Evolutionary conservation across 2,797 vertebrate species (phyloP).

Genomic region (Spinus pinus): DNA sequence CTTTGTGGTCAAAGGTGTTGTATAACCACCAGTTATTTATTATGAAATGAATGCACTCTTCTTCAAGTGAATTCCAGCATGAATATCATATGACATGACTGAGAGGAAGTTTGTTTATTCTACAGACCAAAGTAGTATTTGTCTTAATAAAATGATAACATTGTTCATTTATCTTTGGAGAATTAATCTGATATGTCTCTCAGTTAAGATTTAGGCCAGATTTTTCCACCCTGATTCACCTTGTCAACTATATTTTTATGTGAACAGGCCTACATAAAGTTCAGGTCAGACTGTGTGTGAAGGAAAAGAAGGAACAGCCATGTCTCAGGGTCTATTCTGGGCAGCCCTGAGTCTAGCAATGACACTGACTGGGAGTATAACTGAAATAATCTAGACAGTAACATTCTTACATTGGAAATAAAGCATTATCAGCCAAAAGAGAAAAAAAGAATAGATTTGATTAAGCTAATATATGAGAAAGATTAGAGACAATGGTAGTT

Average conservation of each 20-base stretch:
- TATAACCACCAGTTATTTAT: conserved; percentile 41
- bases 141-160: conserved; percentile 46
- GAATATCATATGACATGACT: conserved; percentile 45
- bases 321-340: not conserved
- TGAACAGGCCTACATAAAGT: not conserved
- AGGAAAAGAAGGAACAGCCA: not conserved
- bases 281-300: not conserved
- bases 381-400: not conserved
- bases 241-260: not conserved
- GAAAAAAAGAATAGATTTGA: not conserved
- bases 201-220: not conserved
- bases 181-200: not conserved
- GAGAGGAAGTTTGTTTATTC: conserved; percentile 41
- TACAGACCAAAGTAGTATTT: conserved; percentile 33
- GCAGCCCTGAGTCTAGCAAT: not conserved
- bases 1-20: conserved; percentile 45
- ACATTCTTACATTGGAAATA: not conserved
- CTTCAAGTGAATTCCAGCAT: conserved; percentile 36
- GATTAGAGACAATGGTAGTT: not conserved
- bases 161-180: conserved; percentile 34
- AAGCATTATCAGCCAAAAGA: not conserved
- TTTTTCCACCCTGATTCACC: conserved; percentile 17
- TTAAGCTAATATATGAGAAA: not conserved
- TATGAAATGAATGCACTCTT: conserved; percentile 31
- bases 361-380: not conserved